Conservation (phyloP, 2,797 vertebrate species). For the Lacerta bilineata region DNA sequence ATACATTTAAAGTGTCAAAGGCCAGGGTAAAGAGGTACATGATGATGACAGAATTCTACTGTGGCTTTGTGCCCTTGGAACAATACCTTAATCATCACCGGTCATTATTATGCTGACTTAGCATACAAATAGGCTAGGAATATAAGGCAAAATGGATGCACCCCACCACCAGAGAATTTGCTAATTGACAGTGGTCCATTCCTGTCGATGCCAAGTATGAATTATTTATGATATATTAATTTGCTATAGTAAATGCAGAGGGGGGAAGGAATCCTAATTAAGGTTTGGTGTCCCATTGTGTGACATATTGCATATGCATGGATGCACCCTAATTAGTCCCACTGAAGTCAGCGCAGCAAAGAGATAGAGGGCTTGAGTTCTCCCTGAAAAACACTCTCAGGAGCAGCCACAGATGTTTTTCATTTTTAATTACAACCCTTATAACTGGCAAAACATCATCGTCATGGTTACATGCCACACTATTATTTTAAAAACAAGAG, state of each 20-base stretch:
- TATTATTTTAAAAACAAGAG: slow-evolving; percentile 15
- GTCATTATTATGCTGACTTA: not conserved
- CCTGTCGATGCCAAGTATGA: slow-evolving; percentile 1
- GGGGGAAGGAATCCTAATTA: slow-evolving; percentile 14
- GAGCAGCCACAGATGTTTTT: slow-evolving; percentile 34
- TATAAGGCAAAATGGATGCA: not conserved
- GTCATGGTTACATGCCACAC: slow-evolving; percentile 28
- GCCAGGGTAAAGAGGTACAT: too few species aligned
- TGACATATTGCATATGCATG: slow-evolving; percentile 17
- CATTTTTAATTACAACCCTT: slow-evolving; percentile 44
- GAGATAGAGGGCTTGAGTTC: slow-evolving; percentile 1
- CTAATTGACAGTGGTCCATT: slow-evolving; percentile 35
- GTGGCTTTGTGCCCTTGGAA: not conserved
- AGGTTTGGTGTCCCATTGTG: slow-evolving; percentile 24
- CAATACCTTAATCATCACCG: not conserved
- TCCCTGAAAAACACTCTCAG: slow-evolving; percentile 35
- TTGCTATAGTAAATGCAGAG: slow-evolving; percentile 9
- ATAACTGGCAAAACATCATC: slow-evolving; percentile 25
- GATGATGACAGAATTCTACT: not conserved
- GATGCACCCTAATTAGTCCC: slow-evolving; percentile 39
- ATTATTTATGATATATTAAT: slow-evolving; percentile 39
- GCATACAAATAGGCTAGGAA: not conserved
- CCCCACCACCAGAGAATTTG: not conserved
- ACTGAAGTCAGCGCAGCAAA: slow-evolving; percentile 30
- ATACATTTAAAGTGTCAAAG: too few species aligned